phyloP scores from a whole-genome alignment of 1,140 invertebrate species.

The Drosophila suzukii region DNA sequence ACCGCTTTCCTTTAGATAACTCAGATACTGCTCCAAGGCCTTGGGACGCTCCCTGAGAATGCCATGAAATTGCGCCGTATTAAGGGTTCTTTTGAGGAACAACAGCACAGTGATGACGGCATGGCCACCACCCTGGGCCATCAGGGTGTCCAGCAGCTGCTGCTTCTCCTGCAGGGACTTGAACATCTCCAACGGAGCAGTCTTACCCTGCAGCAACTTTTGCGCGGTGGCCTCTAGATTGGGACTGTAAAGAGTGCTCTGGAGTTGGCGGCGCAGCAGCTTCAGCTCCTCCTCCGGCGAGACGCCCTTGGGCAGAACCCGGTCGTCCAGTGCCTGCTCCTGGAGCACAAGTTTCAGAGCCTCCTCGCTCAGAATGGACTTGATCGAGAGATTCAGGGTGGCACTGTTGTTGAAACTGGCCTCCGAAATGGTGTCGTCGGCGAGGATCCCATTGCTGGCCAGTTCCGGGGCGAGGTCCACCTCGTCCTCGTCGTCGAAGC shows the following conservation, averaged over 20 bases:
- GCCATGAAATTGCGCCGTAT: slow-evolving; percentile 85
- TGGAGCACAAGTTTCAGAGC: slow-evolving; percentile 66
- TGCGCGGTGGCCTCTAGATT: slow-evolving; percentile 84
- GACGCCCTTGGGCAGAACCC: slow-evolving; percentile 70
- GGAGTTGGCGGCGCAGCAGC: slow-evolving; percentile 71
- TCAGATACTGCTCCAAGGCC: slow-evolving; percentile 86
- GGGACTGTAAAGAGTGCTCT: slow-evolving; percentile 73
- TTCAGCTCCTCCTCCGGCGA: slow-evolving; percentile 73
- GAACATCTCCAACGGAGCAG: slow-evolving; percentile 85
- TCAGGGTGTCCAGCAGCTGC: slow-evolving; percentile 86
- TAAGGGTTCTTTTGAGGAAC: slow-evolving; percentile 86
- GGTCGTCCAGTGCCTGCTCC: slow-evolving; percentile 71
- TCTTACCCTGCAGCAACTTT: slow-evolving; percentile 85
- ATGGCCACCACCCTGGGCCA: slow-evolving; percentile 86
- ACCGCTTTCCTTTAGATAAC: slow-evolving; percentile 85
- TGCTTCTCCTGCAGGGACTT: slow-evolving; percentile 86
- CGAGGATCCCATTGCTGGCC: slow-evolving; percentile 63
- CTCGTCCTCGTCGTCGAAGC: slow-evolving; percentile 81
- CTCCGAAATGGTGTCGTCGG: slow-evolving; percentile 75
- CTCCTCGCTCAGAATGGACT: slow-evolving; percentile 71
- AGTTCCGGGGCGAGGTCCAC: slow-evolving; percentile 31
- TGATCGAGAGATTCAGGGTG: slow-evolving; percentile 69
- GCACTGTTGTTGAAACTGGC: slow-evolving; percentile 71
- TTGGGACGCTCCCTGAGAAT: slow-evolving; percentile 85
- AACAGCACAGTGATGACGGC: slow-evolving; percentile 86